phyloP scores from a whole-genome alignment of 2,888 invertebrate species.

The Linyphia triangularis region DNA sequence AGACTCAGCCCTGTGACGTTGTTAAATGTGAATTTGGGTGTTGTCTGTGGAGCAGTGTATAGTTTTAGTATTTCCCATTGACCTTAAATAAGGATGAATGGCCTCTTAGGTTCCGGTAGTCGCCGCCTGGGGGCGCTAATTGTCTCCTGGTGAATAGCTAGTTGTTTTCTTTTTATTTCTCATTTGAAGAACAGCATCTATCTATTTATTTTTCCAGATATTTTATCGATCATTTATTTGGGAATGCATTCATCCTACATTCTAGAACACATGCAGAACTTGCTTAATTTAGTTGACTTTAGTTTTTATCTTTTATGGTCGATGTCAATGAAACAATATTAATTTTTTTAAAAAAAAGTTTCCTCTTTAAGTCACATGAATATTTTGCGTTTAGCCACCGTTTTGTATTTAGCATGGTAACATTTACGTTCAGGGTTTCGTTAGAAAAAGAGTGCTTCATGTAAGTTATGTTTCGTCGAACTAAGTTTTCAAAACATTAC shows the following conservation, averaged over 20 bases:
- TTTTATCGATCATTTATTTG: constrained; percentile 17
- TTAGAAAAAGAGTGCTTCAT: no score
- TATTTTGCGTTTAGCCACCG: no score
- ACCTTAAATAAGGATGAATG: constrained; percentile 52
- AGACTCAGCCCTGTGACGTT: neutral
- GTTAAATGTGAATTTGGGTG: constrained; percentile 11
- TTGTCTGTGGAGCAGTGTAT: constrained; percentile 7
- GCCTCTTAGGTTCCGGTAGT: constrained; percentile 9
- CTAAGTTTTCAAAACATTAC: no score
- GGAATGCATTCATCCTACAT: neutral
- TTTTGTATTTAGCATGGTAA: no score
- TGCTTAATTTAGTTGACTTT: neutral
- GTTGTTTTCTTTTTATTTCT: constrained; percentile 9
- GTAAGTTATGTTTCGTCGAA: no score
- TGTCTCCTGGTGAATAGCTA: constrained; percentile 20
- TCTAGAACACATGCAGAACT: neutral
- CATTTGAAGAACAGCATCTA: neutral
- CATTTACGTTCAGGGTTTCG: no score
- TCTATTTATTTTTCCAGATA: constrained; percentile 20
- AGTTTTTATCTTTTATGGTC: no score
- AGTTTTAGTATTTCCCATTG: constrained; percentile 43
- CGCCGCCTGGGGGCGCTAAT: constrained; percentile 39
- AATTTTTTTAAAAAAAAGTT: no score
- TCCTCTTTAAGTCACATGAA: no score
- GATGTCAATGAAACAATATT: no score